phyloP scores from a whole-genome alignment of 2,113 vertebrate genomes.

The Calidris pygmaea region DNA sequence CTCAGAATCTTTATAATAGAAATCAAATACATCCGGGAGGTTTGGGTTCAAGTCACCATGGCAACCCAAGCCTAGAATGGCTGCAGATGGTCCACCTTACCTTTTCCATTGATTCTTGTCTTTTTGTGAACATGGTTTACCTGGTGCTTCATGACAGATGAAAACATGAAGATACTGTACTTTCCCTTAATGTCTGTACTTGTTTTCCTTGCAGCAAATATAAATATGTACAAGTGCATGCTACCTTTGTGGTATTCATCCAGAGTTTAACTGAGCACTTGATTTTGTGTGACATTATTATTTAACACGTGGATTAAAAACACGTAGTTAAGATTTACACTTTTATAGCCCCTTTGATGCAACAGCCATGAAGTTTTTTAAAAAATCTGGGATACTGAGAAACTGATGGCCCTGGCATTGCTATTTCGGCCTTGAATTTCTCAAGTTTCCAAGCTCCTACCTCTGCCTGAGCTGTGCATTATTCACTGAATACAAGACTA shows the following conservation, averaged over 20 bases:
- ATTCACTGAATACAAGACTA: background rate
- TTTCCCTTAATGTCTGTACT: background rate
- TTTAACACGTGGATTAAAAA: background rate
- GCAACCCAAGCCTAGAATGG: constrained; percentile 41
- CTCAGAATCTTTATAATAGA: constrained; percentile 56
- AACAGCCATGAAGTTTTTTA: background rate
- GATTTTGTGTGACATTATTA: background rate
- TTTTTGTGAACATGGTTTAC: background rate
- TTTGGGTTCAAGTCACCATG: constrained; percentile 39
- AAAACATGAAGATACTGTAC: background rate
- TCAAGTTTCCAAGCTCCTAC: background rate
- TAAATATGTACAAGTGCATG: background rate
- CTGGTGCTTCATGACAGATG: background rate
- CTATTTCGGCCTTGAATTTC: background rate
- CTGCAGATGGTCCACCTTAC: background rate
- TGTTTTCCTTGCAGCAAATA: background rate
- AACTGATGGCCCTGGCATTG: background rate
- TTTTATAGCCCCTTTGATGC: background rate
- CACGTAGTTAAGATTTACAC: background rate
- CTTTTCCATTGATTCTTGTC: background rate
- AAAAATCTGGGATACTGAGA: background rate
- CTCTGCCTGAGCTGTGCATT: background rate
- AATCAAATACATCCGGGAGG: constrained; percentile 11
- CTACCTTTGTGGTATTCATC: background rate
- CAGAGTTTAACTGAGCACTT: background rate